Conservation (phyloP, 2,113 vertebrate species). For the Platanista minor region DNA sequence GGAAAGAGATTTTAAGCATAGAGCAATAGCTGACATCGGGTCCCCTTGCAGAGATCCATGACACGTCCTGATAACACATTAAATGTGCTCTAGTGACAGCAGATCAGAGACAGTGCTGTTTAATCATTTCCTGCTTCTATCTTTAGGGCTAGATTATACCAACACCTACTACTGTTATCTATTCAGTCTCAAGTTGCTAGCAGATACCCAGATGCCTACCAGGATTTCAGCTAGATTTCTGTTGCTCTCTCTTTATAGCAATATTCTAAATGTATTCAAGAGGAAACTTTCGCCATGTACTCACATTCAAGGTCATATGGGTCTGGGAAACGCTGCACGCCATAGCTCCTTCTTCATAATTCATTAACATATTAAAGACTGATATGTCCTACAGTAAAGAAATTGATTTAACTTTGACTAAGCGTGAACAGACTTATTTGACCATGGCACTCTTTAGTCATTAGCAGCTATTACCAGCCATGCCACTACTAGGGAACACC, state of each 20-base stretch:
- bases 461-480: background rate
- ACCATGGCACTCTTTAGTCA: background rate
- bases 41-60: background rate
- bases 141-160: background rate
- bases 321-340: background rate
- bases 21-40: background rate
- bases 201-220: background rate
- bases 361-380: background rate
- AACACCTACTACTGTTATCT: background rate
- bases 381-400: background rate
- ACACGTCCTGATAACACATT: background rate
- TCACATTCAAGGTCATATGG: background rate
- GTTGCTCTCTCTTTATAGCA: background rate
- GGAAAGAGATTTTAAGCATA: background rate
- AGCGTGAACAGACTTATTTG: background rate
- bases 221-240: background rate
- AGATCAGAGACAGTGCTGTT: background rate
- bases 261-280: background rate
- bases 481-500: background rate
- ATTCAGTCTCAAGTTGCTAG: background rate
- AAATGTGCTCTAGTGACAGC: background rate
- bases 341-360: background rate
- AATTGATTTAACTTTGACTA: background rate
- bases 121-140: background rate
- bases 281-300: too few relatives aligned